Evolutionary conservation across 2,888 invertebrate species (phyloP).

Genomic region (Aethes cnicana): DNA sequence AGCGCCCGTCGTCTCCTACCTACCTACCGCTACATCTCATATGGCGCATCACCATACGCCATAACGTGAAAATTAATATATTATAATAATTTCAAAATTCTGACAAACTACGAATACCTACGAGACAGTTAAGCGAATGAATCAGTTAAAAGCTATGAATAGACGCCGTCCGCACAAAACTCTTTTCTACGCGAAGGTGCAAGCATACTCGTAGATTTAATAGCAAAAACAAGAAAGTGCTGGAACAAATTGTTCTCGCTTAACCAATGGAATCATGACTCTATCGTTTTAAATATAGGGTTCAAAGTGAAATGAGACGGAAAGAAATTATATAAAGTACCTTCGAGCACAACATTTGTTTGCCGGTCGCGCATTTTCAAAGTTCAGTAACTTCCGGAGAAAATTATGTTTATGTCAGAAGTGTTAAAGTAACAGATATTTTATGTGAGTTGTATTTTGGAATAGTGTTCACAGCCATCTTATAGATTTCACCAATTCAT

Average conservation of each 20-base stretch:
- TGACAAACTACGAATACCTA: too few species aligned
- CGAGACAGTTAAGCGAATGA: too few species aligned
- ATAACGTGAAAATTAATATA: too few species aligned
- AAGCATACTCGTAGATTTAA: constrained; percentile 20
- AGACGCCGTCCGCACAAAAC: constrained; percentile 7
- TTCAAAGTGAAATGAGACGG: background rate
- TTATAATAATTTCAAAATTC: too few species aligned
- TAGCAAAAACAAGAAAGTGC: constrained; percentile 18
- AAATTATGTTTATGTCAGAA: background rate
- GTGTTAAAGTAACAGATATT: background rate
- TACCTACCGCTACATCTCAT: too few species aligned
- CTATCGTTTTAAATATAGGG: background rate
- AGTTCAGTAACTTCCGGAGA: constrained; percentile 4
- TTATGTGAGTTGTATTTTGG: background rate
- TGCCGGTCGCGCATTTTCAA: constrained; percentile 17
- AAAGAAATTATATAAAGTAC: constrained; percentile 13
- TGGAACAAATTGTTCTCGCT: constrained; percentile 9
- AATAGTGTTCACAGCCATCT: too few species aligned
- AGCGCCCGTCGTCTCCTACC: too few species aligned
- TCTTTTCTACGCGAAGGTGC: constrained; percentile 13
- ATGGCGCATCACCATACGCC: too few species aligned
- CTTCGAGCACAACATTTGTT: constrained; percentile 23
- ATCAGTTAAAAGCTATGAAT: too few species aligned
- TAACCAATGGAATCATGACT: constrained; percentile 3
- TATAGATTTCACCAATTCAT: too few species aligned